These are phyloP conservation scores for Caenorhabditis sp. DNA, from an alignment of 2,888 invertebrate genomes.

Conservation along the genomic window DNA sequence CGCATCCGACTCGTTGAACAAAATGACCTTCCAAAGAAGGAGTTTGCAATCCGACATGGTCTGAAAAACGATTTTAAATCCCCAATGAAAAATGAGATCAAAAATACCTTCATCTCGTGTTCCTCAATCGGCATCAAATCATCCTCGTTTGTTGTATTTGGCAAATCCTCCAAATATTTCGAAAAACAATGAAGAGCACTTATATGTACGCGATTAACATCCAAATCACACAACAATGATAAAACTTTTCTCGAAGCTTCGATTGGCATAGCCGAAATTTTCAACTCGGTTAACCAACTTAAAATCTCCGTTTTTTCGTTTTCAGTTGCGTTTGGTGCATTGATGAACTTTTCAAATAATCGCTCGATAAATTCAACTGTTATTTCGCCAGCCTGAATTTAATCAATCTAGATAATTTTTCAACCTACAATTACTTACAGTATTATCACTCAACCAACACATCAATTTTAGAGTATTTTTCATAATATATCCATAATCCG, in stretches of 20 bases:
- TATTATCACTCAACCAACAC: conserved; percentile 31
- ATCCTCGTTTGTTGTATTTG: conserved; percentile 21
- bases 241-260: conserved; percentile 21
- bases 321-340: conserved; percentile 9
- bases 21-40: conserved; percentile 34
- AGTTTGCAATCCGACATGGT: conserved; percentile 30
- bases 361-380: conserved; percentile 17
- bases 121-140: conserved; percentile 14
- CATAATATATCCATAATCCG: conserved; percentile 35
- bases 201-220: conserved; percentile 23
- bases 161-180: conserved; percentile 33
- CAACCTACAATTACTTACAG: conserved; percentile 1
- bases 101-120: conserved; percentile 22
- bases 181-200: conserved; percentile 34
- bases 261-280: conserved; percentile 3
- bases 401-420: background rate
- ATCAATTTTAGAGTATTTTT: conserved; percentile 20
- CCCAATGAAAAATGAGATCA: background rate
- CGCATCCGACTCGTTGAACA: conserved; percentile 35
- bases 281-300: conserved; percentile 23
- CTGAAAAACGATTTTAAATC: conserved; percentile 5
- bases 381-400: background rate
- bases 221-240: conserved; percentile 21
- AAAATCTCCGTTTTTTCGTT: conserved; percentile 35
- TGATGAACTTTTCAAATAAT: conserved; percentile 28